Conservation (phyloP, 2,113 vertebrate species). For the Oncorhynchus keta region DNA sequence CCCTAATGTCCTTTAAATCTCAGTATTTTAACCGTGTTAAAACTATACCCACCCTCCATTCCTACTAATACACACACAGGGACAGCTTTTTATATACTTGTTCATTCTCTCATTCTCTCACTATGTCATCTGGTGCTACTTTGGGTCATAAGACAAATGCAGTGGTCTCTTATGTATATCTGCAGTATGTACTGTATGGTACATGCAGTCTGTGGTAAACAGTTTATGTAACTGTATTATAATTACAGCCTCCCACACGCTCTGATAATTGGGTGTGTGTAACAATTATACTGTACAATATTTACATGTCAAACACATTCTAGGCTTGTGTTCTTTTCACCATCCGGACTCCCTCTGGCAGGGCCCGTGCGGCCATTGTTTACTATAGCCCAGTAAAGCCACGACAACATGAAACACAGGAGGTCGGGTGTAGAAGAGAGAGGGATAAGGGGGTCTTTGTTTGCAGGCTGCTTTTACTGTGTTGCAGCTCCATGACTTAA, state of each 20-base stretch:
- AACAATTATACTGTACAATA: too few species aligned
- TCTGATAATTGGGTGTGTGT: not conserved
- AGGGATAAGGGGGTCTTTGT: constrained; percentile 53
- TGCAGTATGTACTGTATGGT: too few species aligned
- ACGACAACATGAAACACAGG: constrained; percentile 8
- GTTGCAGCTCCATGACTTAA: constrained; percentile 45
- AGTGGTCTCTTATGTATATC: too few species aligned
- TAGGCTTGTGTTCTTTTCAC: constrained; percentile 4
- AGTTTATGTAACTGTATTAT: not conserved
- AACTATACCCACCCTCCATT: too few species aligned
- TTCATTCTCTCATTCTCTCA: too few species aligned
- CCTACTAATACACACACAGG: too few species aligned
- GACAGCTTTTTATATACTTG: too few species aligned
- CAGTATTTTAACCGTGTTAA: too few species aligned
- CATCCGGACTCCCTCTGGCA: not conserved
- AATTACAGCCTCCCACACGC: constrained; percentile 9
- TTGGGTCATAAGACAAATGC: too few species aligned
- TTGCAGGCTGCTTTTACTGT: constrained; percentile 20
- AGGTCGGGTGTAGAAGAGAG: not conserved
- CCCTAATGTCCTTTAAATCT: too few species aligned
- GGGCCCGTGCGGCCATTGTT: not conserved
- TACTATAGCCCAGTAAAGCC: constrained; percentile 2
- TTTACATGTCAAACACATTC: too few species aligned
- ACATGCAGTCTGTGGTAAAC: constrained; percentile 3
- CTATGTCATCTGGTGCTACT: too few species aligned